Base-by-base conservation (phyloP, 2,888 invertebrate genomes). In the Epinotia brunnichana region DNA sequence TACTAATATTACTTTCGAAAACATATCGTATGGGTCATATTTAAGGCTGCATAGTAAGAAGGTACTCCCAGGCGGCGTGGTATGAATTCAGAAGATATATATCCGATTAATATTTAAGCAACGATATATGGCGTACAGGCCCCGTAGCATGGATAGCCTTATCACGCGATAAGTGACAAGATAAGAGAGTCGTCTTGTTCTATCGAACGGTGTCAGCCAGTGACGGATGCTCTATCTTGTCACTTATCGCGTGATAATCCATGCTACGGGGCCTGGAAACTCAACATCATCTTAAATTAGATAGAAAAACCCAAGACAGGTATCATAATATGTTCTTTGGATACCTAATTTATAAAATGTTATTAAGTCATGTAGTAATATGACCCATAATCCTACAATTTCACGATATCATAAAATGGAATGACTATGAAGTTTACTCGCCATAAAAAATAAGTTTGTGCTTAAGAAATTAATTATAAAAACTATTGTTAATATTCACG, bases 351-450 rank as follows among this genome's bases (percentile, higher is more conserved):
- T 39, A 39, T 39, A 9, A 2, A 39, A 39, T 29, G 29, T 29
- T 29, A 29, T 29, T 29, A 29, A 29, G 7, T 29, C 5, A 7
- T n/a, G 29, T 29, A n/a, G 2, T 19, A 64, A 60, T 41, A 39
- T 19, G 60, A 71, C 61, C 17, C 61, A 62, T 56, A 56, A 67
- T 70, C 75, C 76, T 76, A 76, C 70, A 81, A 81, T 76, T 80
- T 78, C 71, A 75, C 72, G 73, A 69, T 76, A 76, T 73, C 76
- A 74, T 75, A 76, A 79, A 79, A 78, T 81, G 85, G 83, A 87
- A 87, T 86, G 87, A 87, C 83, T 86, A 83, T 81, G 80, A 85
- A 84, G 78, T 81, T 78, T 78, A 83, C 77, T 81, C 80, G 79
- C 81, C 77, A 75, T 80, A 70, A 69, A 77, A 75, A 68, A 76